Evolutionary conservation across 2,113 vertebrate species (phyloP).

Genomic region (Papio anubis): DNA sequence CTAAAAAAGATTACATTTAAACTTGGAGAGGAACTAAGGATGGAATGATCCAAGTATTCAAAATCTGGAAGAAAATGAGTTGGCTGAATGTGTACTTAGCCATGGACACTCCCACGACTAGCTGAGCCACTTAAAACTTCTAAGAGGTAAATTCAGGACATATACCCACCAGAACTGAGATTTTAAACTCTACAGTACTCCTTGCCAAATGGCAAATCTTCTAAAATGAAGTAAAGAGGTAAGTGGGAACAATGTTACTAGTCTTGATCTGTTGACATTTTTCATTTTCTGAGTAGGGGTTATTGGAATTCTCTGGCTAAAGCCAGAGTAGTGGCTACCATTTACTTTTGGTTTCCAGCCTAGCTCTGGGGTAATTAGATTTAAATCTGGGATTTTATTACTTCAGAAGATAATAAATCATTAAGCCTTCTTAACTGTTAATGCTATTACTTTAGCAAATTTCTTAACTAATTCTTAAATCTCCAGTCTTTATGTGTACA

Average conservation of each 20-base stretch:
- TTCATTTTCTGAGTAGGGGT: neutral
- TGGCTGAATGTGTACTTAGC: neutral
- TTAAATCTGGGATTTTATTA: slow-evolving; percentile 48
- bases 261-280: slow-evolving; percentile 8
- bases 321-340: neutral
- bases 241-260: neutral
- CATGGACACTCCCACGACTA: neutral
- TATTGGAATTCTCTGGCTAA: neutral
- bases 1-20: neutral
- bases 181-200: neutral
- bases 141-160: slow-evolving; percentile 45
- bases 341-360: slow-evolving; percentile 45
- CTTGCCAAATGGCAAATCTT: slow-evolving; percentile 41
- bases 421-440: slow-evolving; percentile 14
- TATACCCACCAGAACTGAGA: neutral
- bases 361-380: neutral
- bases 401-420: slow-evolving; percentile 15
- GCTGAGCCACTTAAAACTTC: neutral
- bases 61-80: neutral
- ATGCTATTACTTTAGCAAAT: neutral
- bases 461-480: slow-evolving; percentile 13
- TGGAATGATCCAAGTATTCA: neutral
- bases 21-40: neutral
- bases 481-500: neutral
- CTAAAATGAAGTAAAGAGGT: slow-evolving; percentile 1